Evolutionary conservation across 2,888 invertebrate species (phyloP).

Genomic region (Dynastes grantii): DNA sequence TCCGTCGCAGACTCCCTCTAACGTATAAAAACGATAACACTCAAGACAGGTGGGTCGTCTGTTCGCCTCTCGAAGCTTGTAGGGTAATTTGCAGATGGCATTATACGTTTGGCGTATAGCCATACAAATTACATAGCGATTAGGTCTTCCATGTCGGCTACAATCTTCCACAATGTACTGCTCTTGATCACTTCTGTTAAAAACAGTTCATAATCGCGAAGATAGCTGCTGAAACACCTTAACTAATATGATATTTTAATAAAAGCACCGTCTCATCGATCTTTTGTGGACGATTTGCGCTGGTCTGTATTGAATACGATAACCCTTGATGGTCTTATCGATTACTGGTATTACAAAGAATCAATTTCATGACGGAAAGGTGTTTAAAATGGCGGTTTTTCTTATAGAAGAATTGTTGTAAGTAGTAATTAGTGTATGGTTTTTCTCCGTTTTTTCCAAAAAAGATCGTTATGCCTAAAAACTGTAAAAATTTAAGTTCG

Average conservation of each 20-base stretch:
- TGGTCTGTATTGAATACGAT: not conserved
- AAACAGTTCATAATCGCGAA: constrained; percentile 29
- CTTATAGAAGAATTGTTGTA: not conserved
- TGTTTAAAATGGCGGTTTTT: constrained; percentile 17
- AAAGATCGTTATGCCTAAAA: no score
- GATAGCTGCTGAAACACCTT: constrained; percentile 2
- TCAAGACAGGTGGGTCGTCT: constrained; percentile 45
- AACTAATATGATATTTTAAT: constrained; percentile 45
- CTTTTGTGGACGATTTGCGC: not conserved
- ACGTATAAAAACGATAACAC: constrained; percentile 46
- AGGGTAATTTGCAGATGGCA: constrained; percentile 12
- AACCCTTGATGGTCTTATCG: not conserved
- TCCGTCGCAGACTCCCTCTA: constrained; percentile 23
- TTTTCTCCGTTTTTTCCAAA: no score
- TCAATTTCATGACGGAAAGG: constrained; percentile 19
- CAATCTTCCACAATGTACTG: constrained; percentile 2
- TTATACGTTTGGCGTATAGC: not conserved
- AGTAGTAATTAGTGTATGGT: no score
- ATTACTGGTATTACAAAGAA: constrained; percentile 21
- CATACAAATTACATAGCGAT: constrained; percentile 25
- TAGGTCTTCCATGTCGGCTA: constrained; percentile 16
- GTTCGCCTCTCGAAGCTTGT: not conserved
- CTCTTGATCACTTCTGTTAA: constrained; percentile 18
- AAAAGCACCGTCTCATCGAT: constrained; percentile 8
- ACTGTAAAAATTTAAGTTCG: no score